Conservation (phyloP, 2,113 vertebrate genomes). For the Albula glossodonta region DNA sequence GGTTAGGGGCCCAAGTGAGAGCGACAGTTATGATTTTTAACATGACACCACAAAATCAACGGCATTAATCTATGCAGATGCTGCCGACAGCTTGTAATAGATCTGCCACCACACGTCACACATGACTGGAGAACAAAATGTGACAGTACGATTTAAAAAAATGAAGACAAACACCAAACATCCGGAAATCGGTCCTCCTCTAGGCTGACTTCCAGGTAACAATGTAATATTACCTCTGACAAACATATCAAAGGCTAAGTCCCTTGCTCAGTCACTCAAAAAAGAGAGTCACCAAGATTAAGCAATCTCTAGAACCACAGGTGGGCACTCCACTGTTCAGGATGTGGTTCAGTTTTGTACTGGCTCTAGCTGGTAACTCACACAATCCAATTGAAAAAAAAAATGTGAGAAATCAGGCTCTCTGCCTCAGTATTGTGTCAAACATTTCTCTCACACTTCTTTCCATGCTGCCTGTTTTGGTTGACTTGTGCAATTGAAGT, state of each 20-base stretch:
- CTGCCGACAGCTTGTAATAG: slow-evolving; percentile 39
- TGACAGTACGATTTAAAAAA: slow-evolving; percentile 21
- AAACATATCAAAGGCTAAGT: not conserved
- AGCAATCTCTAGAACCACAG: not conserved
- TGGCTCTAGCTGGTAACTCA: not conserved
- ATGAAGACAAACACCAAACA: slow-evolving; percentile 17
- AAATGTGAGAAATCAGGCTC: not conserved
- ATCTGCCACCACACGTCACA: slow-evolving; percentile 35
- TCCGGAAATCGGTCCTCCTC: not conserved
- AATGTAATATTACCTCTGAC: not conserved
- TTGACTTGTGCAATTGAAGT: not conserved
- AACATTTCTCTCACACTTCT: slow-evolving; percentile 1
- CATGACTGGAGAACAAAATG: slow-evolving; percentile 27
- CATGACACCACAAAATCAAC: slow-evolving; percentile 42
- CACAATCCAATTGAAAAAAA: not conserved
- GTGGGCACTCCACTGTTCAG: not conserved
- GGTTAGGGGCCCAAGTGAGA: slow-evolving; percentile 34
- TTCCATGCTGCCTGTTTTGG: not conserved
- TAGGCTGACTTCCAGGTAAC: not conserved
- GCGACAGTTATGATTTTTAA: slow-evolving; percentile 44
- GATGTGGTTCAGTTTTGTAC: not conserved
- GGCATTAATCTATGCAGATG: slow-evolving; percentile 54
- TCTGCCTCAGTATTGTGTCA: not conserved
- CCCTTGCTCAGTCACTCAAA: not conserved
- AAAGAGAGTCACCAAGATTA: no score